Evolutionary conservation across 2,888 invertebrate genomes (phyloP), one percentile per base, ranked within the genome.

Genomic region (Dermolepida albohirtum): DNA sequence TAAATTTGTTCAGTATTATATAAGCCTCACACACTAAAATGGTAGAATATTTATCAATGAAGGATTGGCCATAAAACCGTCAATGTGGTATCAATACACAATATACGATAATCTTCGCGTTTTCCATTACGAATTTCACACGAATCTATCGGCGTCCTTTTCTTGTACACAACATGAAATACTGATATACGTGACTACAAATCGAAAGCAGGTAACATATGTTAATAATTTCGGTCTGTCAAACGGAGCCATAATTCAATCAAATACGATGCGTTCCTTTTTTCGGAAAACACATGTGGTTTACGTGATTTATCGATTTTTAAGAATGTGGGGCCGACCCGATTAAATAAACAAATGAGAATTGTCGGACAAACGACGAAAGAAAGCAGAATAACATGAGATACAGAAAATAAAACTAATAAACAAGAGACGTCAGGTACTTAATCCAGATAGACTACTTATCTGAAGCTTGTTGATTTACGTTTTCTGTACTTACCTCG

Each of bases 1-100:
- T 64, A 64, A 49, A 64, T 51, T 50, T 50, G 43, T 51, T 51
- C 50, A 22, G 63, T 63, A 63, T 52, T 49, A 49, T 14, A 34
- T 29, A 29, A 39, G 51, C 34, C 47, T 34, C 63, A 16, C 63
- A n/a, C 17, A 63, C 34, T 49, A 63, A 68, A 68, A 57, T 55
- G 68, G 68, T 51, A 50, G 66, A 69, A 69, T 29, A 52, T 51
- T 70, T 70, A 67, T 70, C 70, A 64, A 47, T 70, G 67, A 70
- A 51, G 49, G 66, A 70, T 68, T 59, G 65, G 65, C 17, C 43
- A 65, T 68, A 68, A 68, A 68, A 59, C 50, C 52, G 62, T 70
- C 67, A 66, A 49, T 54, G 64, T 27, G 43, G 64, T 66, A 70
- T 67, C 67, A 67, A 54, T 54, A 44, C 41, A 65, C 65, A 65